Evolutionary conservation across 1,140 invertebrate species (phyloP).

Genomic region (Colletes gigas): DNA sequence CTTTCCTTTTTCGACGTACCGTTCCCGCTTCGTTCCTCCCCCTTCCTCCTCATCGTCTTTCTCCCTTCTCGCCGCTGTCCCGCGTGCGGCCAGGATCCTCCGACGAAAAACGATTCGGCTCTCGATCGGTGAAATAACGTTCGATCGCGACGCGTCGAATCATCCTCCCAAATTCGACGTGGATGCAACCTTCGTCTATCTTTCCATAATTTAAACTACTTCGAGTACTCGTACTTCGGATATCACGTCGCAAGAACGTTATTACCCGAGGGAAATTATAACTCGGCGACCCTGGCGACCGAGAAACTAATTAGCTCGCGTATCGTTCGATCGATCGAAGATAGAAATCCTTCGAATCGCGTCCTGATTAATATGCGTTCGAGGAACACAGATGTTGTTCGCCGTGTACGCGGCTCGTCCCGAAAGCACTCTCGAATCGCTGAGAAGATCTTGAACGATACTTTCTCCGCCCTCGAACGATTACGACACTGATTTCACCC

Average conservation of each 20-base stretch:
- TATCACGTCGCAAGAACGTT: no score
- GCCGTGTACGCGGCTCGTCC: conserved; percentile 1
- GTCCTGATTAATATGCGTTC: no score
- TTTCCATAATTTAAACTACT: no score
- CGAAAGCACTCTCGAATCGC: conserved; percentile 28
- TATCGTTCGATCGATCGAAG: conserved; percentile 3
- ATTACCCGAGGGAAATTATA: no score
- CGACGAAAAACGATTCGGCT: conserved; percentile 17
- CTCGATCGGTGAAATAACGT: not conserved
- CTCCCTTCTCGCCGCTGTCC: conserved; percentile 32
- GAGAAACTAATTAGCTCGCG: not conserved
- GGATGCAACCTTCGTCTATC: no score
- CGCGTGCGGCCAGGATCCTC: conserved; percentile 10
- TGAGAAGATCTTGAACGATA: conserved; percentile 35
- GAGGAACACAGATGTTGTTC: not conserved
- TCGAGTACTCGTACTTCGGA: no score
- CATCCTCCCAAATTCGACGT: not conserved
- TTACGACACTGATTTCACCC: conserved; percentile 60
- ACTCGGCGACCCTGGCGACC: no score
- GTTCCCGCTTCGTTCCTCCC: conserved; percentile 28
- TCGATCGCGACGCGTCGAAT: not conserved
- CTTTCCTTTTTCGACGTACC: conserved; percentile 65
- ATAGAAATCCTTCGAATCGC: not conserved
- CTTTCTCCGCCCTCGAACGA: conserved; percentile 62
- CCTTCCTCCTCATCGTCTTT: conserved; percentile 33